Evolutionary conservation across 1,140 invertebrate species (phyloP).

Genomic region (Drusus annulatus): DNA sequence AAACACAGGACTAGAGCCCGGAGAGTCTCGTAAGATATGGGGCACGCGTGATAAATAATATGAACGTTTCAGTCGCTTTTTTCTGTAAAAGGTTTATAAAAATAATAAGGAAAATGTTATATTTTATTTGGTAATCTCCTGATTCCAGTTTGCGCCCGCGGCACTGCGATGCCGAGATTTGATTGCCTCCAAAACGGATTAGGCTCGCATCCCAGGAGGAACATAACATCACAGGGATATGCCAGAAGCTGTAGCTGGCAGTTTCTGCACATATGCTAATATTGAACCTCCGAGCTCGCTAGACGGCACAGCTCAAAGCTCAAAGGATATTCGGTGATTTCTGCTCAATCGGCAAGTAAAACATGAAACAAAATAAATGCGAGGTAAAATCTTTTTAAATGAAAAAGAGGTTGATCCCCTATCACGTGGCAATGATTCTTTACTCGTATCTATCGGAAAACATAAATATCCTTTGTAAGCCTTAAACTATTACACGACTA

Average conservation of each 20-base stretch:
- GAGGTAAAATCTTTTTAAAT: not conserved
- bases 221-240: not conserved
- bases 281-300: no score
- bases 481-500: no score
- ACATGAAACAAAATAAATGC: not conserved
- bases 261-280: no score
- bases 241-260: no score
- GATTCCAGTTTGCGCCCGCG: not conserved
- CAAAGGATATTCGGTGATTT: no score
- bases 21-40: not conserved
- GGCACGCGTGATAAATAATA: not conserved
- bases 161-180: slow-evolving; percentile 1
- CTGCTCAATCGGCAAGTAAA: not conserved
- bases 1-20: not conserved
- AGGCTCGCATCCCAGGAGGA: slow-evolving; percentile 9
- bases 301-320: no score
- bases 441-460: no score
- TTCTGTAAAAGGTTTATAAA: not conserved
- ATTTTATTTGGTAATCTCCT: slow-evolving; percentile 10
- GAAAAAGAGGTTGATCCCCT: not conserved
- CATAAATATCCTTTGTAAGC: no score
- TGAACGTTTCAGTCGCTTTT: not conserved
- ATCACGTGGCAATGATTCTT: no score
- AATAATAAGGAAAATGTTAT: slow-evolving; percentile 2
- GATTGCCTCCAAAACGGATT: slow-evolving; percentile 37